Conservation (phyloP, 2,113 vertebrate species). For the Herpetotheres cachinnans region DNA sequence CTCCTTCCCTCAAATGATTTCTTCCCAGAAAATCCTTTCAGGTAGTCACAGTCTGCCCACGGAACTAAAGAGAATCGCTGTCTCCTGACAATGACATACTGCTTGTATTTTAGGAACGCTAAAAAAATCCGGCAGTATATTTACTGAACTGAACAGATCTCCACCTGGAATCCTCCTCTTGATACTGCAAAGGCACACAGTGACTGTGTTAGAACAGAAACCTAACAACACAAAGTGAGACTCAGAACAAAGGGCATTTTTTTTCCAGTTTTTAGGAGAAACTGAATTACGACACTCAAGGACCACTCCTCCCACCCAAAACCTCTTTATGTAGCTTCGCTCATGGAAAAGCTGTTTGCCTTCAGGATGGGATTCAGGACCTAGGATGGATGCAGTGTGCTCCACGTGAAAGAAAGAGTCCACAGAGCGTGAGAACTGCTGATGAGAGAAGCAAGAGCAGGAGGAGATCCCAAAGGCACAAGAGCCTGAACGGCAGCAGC, state of each 20-base stretch:
- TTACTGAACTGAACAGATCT: constrained; percentile 3
- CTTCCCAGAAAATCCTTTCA: neutral
- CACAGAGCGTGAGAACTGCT: neutral
- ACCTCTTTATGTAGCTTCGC: neutral
- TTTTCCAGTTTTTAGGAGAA: neutral
- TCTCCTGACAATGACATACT: constrained; percentile 41
- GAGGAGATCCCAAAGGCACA: neutral
- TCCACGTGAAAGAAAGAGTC: neutral
- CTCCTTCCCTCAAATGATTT: constrained; percentile 31
- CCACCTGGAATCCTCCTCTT: constrained; percentile 10
- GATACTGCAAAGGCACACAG: neutral
- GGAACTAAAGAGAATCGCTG: constrained; percentile 1
- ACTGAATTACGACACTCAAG: neutral
- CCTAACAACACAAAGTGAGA: neutral
- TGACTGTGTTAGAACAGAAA: neutral
- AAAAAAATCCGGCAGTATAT: neutral
- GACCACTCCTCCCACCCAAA: neutral
- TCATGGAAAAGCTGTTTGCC: neutral
- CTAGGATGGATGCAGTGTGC: neutral
- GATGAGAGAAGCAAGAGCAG: neutral
- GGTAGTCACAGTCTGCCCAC: constrained; percentile 18
- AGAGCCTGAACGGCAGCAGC: neutral
- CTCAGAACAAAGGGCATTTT: neutral
- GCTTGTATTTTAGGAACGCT: constrained; percentile 35
- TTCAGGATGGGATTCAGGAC: neutral